phyloP scores from a whole-genome alignment of 2,888 invertebrate species.

The Caenorhabditis wallacei region DNA sequence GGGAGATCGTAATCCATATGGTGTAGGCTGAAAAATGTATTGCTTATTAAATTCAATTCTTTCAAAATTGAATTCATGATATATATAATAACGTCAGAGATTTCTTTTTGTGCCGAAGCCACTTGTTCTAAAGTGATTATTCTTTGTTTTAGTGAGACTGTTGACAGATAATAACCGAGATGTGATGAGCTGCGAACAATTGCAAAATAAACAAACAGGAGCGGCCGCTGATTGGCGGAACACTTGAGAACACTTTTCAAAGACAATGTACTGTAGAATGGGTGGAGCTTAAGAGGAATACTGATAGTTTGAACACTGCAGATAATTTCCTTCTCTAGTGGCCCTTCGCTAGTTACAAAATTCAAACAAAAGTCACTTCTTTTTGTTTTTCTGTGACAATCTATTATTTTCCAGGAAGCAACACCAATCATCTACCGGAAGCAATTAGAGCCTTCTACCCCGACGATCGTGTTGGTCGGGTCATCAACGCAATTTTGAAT shows the following conservation, averaged over 20 bases:
- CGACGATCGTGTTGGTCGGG: conserved; percentile 8
- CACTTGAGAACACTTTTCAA: background rate
- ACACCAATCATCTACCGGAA: conserved; percentile 56
- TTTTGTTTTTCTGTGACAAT: conserved; percentile 14
- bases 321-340: background rate
- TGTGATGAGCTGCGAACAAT: conserved; percentile 29
- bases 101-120: conserved; percentile 1
- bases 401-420: conserved; percentile 25
- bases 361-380: conserved; percentile 15
- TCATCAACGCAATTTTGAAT: conserved; percentile 38
- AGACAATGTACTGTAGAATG: background rate
- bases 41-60: too few species aligned
- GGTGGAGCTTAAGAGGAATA: conserved; percentile 5
- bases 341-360: background rate
- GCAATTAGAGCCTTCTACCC: conserved; percentile 53
- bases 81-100: background rate
- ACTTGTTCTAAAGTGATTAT: conserved; percentile 21
- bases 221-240: conserved; percentile 42
- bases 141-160: conserved; percentile 23
- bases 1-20: conserved; percentile 63
- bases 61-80: background rate
- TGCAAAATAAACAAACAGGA: conserved; percentile 26
- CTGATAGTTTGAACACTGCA: background rate
- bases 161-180: conserved; percentile 5
- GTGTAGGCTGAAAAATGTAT: conserved; percentile 11